Evolutionary conservation across 1,140 invertebrate species (phyloP), one percentile per base, ranked within the genome.

Genomic region (Bombus fervidus): DNA sequence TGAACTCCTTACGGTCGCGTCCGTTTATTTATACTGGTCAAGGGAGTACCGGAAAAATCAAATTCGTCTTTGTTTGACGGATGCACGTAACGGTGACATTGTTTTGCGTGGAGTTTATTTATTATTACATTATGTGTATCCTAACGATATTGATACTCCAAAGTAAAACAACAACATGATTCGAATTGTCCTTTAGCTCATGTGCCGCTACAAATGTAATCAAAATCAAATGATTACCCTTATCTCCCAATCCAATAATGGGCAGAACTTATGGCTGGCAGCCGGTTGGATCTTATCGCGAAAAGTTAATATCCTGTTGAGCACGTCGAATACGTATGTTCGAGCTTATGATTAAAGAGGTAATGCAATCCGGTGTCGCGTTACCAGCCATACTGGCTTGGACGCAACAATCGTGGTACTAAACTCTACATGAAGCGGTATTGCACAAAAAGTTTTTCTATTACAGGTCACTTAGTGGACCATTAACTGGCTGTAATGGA

Each of bases 351-450:
- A 90, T 90, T 90, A 86, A 71, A 90, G 88, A 83, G 88, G 78
- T 81, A 87, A 71, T 41, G 41, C 39, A 34, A 62, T 4, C 73
- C n/a, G 74, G 89, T 91, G 72, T 92, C 87, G 53, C 81, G 75
- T 92, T 92, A 92, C 91, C 68, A n/a, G 62, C 78, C 91, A 92
- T 92, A 91, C 88, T 90, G 89, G 39, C 64, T n/a, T 34, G 12
- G 13, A 62, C 5, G 53, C 34, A 66, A 47, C 69, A 68, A 57
- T 15, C 22, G 73, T n/a, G 3, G 12, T n/a, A 12, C 59, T 62
- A 62, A 15, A 6, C 73, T 25, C 25, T 10, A 39, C 47, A 81
- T 72, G 72, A 62, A 47, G 12, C 37, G n/a, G 57, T 8, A 57
- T 86, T 75, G 25, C 68, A 53, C 53, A 1, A 22, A 69, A 76